phyloP scores from a whole-genome alignment of 2,797 vertebrate genomes.

The Miopithecus talapoin region DNA sequence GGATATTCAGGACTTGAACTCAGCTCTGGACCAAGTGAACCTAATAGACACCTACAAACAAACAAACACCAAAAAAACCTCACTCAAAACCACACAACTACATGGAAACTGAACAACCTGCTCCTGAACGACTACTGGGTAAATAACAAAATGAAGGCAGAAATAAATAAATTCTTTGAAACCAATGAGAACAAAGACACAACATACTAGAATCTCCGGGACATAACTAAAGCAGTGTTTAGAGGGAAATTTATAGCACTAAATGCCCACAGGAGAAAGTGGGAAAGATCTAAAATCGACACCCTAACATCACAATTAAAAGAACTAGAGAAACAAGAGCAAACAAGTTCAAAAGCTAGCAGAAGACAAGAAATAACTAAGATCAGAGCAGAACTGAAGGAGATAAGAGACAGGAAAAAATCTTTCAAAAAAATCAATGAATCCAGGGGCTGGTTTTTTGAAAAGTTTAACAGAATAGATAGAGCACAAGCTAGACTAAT shows the following conservation, averaged over 20 bases:
- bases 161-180: neutral
- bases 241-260: too few species aligned
- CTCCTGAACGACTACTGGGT: neutral
- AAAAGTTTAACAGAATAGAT: neutral
- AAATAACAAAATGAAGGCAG: neutral
- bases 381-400: neutral
- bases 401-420: neutral
- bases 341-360: neutral
- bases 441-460: neutral
- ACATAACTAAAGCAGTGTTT: neutral
- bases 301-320: neutral
- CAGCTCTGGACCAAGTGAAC: neutral
- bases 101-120: neutral
- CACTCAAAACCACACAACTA: too few species aligned
- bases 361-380: neutral
- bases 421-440: neutral
- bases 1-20: neutral
- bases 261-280: neutral
- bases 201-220: neutral
- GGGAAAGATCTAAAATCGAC: neutral
- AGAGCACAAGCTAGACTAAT: neutral
- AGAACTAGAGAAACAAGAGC: neutral
- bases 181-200: neutral
- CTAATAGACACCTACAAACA: neutral
- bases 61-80: too few species aligned